phyloP scores from a whole-genome alignment of 2,797 vertebrate species.

The Tapirus indicus region DNA sequence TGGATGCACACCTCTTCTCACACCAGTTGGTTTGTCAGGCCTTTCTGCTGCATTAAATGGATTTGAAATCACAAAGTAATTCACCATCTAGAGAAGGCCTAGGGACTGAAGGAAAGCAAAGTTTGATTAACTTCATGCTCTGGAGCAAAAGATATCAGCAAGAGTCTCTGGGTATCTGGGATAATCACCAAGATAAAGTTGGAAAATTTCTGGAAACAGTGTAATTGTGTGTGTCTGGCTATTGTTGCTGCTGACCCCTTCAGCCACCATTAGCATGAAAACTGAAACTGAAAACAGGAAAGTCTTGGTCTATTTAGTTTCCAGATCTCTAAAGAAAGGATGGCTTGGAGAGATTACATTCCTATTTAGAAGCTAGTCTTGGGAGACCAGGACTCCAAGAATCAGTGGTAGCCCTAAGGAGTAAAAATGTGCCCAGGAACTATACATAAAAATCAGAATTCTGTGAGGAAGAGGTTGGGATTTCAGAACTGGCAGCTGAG shows the following conservation, averaged over 20 bases:
- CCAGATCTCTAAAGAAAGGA: neutral
- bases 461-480: neutral
- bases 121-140: neutral
- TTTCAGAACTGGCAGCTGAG: neutral
- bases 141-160: neutral
- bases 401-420: neutral
- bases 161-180: neutral
- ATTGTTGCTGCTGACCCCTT: neutral
- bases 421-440: neutral
- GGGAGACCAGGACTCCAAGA: neutral
- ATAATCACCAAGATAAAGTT: neutral
- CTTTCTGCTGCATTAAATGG: neutral
- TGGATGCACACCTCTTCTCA: neutral
- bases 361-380: neutral
- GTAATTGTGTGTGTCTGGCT: neutral
- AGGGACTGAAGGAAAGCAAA: neutral
- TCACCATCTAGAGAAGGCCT: neutral
- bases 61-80: constrained; percentile 29
- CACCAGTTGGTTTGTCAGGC: neutral
- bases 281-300: neutral
- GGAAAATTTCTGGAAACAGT: constrained; percentile 22
- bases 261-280: neutral
- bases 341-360: neutral
- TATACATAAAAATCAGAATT: neutral
- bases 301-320: neutral